phyloP scores from a whole-genome alignment of 53 echinoderm and acorn worm genomes.

The Holothuria scabra region DNA sequence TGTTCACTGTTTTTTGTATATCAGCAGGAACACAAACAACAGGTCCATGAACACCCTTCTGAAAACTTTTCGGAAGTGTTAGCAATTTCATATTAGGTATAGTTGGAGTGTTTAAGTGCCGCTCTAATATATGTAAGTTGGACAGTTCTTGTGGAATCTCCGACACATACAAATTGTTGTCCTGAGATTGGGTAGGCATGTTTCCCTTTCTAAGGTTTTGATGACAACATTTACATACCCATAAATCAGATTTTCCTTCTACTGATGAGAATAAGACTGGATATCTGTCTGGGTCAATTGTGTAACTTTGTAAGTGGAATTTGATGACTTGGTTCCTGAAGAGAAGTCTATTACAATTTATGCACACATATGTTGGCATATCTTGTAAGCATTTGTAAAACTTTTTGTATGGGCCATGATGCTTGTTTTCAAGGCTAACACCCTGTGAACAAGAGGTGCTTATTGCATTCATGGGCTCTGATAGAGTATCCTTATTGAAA shows the following conservation, averaged over 20 bases:
- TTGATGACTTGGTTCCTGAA: constrained; percentile 14
- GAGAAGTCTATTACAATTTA: constrained; percentile 11
- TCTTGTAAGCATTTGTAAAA: constrained; percentile 5
- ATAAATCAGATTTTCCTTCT: constrained; percentile 1
- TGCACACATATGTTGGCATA: constrained; percentile 2
- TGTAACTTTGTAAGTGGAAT: not conserved
- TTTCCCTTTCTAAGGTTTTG: not conserved
- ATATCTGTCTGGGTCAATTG: not conserved
- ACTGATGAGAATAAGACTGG: not conserved
- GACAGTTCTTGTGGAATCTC: constrained; percentile 42
- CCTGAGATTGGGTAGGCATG: constrained; percentile 34
- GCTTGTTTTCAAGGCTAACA: not conserved
- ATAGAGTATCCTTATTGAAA: not conserved
- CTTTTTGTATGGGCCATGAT: not conserved
- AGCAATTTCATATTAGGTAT: constrained; percentile 65
- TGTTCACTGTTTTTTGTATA: constrained; percentile 39
- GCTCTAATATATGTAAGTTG: constrained; percentile 19
- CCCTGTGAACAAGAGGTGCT: too few species aligned
- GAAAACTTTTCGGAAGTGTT: constrained; percentile 55
- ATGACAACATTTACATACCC: not conserved
- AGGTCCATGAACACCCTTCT: constrained; percentile 60
- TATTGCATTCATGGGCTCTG: too few species aligned
- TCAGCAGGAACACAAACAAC: constrained; percentile 62
- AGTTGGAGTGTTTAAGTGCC: constrained; percentile 49
- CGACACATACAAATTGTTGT: constrained; percentile 34